These are phyloP conservation scores for Brachypterus glaber DNA, from an alignment of 2,888 invertebrate genomes.

Conservation along the genomic window DNA sequence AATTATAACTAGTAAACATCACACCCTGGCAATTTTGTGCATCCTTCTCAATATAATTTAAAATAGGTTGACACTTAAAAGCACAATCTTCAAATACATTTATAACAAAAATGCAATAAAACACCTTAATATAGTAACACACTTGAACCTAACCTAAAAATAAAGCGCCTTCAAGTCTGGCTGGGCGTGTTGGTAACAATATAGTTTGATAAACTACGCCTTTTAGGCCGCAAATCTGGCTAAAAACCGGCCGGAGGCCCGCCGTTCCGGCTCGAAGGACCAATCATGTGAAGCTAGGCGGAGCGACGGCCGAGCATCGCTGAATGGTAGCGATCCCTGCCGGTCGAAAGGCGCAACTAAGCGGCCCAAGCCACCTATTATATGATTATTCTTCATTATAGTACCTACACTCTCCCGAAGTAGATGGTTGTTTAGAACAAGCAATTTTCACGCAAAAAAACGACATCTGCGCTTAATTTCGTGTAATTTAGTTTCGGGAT, in stretches of 20 bases:
- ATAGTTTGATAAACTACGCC: conserved; percentile 26
- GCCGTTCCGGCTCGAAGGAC: conserved; percentile 19
- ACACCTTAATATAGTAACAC: conserved; percentile 23
- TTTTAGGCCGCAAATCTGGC: conserved; percentile 15
- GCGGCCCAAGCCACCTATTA: conserved; percentile 40
- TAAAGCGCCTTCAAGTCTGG: conserved; percentile 39
- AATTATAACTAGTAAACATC: too few species aligned
- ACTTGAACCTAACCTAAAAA: conserved; percentile 38
- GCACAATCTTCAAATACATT: too few species aligned
- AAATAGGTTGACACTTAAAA: too few species aligned
- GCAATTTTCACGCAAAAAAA: conserved; percentile 42
- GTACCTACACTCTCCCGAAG: conserved; percentile 44
- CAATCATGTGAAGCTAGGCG: conserved; percentile 30
- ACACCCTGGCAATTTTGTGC: too few species aligned
- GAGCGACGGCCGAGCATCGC: conserved; percentile 24
- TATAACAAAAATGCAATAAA: conserved; percentile 24
- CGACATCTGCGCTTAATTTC: conserved; percentile 41
- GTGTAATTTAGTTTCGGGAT: conserved; percentile 43
- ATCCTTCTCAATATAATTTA: too few species aligned
- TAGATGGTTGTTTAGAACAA: conserved; percentile 41
- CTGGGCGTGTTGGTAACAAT: conserved; percentile 28
- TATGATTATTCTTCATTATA: conserved; percentile 46
- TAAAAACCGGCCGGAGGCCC: conserved; percentile 30
- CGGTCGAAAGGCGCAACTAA: conserved; percentile 37
- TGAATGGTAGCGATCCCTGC: conserved; percentile 40